Evolutionary conservation across 2,888 invertebrate species (phyloP).

Genomic region (Trissonchulus latispiculum): DNA sequence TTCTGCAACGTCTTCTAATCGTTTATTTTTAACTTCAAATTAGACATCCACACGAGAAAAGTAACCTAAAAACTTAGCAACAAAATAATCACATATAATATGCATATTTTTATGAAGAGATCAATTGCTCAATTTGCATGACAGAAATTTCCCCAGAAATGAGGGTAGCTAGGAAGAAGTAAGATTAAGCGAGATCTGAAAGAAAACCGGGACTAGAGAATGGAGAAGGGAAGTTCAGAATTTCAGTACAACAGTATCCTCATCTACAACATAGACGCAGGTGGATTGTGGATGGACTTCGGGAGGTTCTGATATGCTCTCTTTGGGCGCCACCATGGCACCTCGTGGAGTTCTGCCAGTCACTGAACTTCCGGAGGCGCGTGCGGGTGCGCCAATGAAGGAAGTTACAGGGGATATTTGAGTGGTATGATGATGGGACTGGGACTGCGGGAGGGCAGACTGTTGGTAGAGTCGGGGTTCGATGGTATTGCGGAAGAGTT

Average conservation of each 20-base stretch:
- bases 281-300: neutral
- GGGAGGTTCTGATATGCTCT: neutral
- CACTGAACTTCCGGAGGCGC: neutral
- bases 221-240: too few relatives aligned
- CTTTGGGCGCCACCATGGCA: neutral
- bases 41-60: too few relatives aligned
- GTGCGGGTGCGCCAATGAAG: neutral
- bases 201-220: too few relatives aligned
- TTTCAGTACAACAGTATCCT: slow-evolving; percentile 20
- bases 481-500: neutral
- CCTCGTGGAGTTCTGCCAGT: neutral
- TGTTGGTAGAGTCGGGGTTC: neutral
- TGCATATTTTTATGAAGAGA: too few relatives aligned
- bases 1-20: too few relatives aligned
- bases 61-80: too few relatives aligned
- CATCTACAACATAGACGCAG: slow-evolving; percentile 21
- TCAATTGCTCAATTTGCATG: too few relatives aligned
- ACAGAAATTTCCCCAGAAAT: too few relatives aligned
- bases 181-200: too few relatives aligned
- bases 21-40: too few relatives aligned
- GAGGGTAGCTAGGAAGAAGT: too few relatives aligned
- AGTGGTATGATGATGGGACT: neutral
- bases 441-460: neutral
- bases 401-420: neutral
- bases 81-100: too few relatives aligned